phyloP scores from a whole-genome alignment of 2,113 vertebrate species.

The Hippolais icterina region DNA sequence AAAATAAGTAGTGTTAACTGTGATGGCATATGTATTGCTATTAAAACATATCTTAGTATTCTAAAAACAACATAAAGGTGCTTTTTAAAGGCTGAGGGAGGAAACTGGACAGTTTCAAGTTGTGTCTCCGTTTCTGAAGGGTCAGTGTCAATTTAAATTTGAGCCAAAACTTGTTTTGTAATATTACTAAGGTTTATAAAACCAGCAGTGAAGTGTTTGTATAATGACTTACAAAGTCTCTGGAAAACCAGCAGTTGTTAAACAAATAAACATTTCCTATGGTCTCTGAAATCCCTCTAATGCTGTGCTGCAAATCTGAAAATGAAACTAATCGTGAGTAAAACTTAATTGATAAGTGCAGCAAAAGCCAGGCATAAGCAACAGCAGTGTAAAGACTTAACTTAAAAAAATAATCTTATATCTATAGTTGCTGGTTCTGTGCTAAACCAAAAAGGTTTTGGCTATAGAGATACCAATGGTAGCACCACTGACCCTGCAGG shows the following conservation, averaged over 20 bases:
- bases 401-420: not conserved
- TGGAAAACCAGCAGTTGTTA: not conserved
- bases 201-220: not conserved
- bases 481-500: not conserved
- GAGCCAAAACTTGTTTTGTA: conserved; percentile 10
- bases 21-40: not conserved
- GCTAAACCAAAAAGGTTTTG: not conserved
- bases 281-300: not conserved
- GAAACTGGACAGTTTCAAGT: not conserved
- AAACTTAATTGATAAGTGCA: not conserved
- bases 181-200: conserved; percentile 26
- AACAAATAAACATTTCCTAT: conserved; percentile 28
- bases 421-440: not conserved
- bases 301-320: not conserved
- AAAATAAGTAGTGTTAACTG: conserved; percentile 60
- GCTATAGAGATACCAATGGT: not conserved
- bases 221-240: not conserved
- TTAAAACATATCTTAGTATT: conserved; percentile 38
- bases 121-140: not conserved
- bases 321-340: not conserved
- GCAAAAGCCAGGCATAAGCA: not conserved
- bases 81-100: conserved; percentile 3
- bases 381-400: not conserved
- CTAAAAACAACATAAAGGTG: conserved; percentile 21
- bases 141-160: not conserved